Percentiles rank a stretch among this genome's conserved stretches.
Conservation (phyloP, 2,888 invertebrate genomes). For the Mythimna pallens region DNA sequence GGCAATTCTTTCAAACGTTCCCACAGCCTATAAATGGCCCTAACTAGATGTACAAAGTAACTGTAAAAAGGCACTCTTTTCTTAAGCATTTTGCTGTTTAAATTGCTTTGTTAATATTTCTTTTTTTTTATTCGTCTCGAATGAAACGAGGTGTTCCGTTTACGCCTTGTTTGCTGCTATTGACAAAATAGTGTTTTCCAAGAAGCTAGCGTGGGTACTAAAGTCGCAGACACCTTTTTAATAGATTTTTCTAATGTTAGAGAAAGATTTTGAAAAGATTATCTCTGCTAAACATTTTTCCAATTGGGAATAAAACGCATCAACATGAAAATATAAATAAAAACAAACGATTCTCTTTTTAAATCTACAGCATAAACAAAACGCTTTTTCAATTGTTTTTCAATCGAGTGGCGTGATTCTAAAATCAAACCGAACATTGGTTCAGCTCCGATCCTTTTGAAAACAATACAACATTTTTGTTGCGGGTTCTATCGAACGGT, state of each 20-base stretch:
- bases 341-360: conserved; percentile 20
- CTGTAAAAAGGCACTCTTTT: not conserved
- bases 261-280: conserved; percentile 1
- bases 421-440: conserved; percentile 35
- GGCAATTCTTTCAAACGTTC: too few relatives aligned
- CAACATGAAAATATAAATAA: conserved; percentile 16
- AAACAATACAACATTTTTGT: conserved; percentile 44
- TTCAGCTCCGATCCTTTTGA: conserved; percentile 9
- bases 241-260: conserved; percentile 20
- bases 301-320: conserved; percentile 4
- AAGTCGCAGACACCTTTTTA: conserved; percentile 23
- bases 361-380: conserved; percentile 20
- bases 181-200: conserved; percentile 48
- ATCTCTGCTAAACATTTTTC: not conserved
- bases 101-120: conserved; percentile 16
- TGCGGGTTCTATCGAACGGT: conserved; percentile 50
- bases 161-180: conserved; percentile 27
- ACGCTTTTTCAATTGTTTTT: conserved; percentile 32
- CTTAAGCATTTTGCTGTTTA: not conserved
- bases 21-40: too few relatives aligned
- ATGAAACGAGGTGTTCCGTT: conserved; percentile 18
- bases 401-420: conserved; percentile 12
- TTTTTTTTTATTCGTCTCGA: conserved; percentile 37
- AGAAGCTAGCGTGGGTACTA: conserved; percentile 38
- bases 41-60: not conserved